Conservation (phyloP, 2,797 vertebrate genomes). For the Geotrypetes seraphini region DNA sequence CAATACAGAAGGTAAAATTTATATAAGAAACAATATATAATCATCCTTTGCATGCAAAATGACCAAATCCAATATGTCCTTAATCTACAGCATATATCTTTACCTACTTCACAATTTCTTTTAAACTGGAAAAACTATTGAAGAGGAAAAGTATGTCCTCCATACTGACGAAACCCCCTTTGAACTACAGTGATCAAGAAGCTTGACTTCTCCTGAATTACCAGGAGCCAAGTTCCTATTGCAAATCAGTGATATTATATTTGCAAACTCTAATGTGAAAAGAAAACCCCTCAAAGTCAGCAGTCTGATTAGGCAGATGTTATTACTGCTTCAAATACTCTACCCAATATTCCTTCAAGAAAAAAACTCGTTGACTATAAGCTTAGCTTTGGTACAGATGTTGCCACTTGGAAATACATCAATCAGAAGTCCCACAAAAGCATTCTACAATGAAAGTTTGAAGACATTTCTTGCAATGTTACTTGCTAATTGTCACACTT, state of each 20-base stretch:
- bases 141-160: too few relatives aligned
- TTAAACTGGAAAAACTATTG: too few relatives aligned
- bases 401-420: neutral
- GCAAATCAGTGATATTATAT: neutral
- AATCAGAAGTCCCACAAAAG: constrained; percentile 13
- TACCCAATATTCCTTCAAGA: neutral
- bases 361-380: neutral
- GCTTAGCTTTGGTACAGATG: neutral
- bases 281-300: neutral
- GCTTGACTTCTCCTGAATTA: too few relatives aligned
- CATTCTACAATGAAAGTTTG: constrained; percentile 1
- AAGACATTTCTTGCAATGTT: constrained; percentile 6
- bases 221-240: too few relatives aligned
- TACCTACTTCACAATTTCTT: too few relatives aligned
- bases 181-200: too few relatives aligned
- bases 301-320: neutral
- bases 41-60: too few relatives aligned
- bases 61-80: too few relatives aligned
- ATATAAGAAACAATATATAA: too few relatives aligned
- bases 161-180: too few relatives aligned
- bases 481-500: constrained; percentile 22
- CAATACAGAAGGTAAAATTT: too few relatives aligned
- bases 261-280: neutral
- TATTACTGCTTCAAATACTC: neutral
- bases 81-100: too few relatives aligned